phyloP scores from a whole-genome alignment of 2,113 vertebrate species.

The Hemiscyllium ocellatum region DNA sequence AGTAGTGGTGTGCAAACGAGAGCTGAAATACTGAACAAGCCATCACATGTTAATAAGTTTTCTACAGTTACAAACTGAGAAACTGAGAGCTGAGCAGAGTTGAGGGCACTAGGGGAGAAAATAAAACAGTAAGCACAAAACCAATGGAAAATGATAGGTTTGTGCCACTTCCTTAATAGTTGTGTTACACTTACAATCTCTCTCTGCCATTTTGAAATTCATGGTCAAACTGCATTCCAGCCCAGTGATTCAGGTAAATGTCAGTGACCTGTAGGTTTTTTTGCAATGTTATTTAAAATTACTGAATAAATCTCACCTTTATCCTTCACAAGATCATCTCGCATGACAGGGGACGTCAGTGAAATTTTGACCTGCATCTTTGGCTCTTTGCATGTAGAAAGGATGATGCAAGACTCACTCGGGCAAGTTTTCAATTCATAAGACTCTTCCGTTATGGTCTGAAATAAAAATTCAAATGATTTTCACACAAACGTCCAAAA shows the following conservation, averaged over 20 bases:
- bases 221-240: conserved; percentile 16
- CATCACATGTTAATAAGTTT: not conserved
- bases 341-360: conserved; percentile 74
- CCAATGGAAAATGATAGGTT: not conserved
- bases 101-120: not conserved
- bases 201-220: not conserved
- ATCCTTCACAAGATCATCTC: conserved; percentile 62
- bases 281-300: not conserved
- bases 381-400: conserved; percentile 72
- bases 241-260: conserved; percentile 34
- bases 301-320: conserved; percentile 50
- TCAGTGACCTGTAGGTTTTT: not conserved
- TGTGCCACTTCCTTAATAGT: not conserved
- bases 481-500: not conserved
- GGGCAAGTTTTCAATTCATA: conserved; percentile 68
- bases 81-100: not conserved
- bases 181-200: not conserved
- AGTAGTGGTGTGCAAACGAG: not conserved
- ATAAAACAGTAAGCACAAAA: not conserved
- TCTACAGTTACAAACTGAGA: conserved; percentile 17
- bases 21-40: conserved; percentile 29
- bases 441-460: conserved; percentile 73
- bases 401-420: conserved; percentile 66
- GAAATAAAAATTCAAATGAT: not conserved
- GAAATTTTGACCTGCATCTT: conserved; percentile 73